Percentiles rank a stretch among this genome's conserved stretches.
These are phyloP conservation scores for Oligia fasciuncula DNA, from an alignment of 2,888 invertebrate genomes.

Conservation along the genomic window DNA sequence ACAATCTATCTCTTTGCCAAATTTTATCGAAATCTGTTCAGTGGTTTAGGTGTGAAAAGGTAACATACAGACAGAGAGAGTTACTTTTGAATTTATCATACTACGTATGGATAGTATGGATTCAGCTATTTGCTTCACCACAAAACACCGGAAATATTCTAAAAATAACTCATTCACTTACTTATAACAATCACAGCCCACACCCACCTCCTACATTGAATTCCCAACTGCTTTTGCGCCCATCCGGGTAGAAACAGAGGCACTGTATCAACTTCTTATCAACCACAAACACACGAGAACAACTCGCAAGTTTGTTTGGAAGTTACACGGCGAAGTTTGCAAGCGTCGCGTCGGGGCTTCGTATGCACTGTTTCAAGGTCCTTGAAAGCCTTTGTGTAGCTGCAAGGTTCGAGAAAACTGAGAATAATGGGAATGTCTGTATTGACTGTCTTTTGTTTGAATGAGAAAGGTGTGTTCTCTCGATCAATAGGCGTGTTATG, in stretches of 20 bases:
- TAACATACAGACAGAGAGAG: too few species aligned
- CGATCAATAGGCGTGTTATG: neutral
- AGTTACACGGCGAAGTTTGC: slow-evolving; percentile 43
- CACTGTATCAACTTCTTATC: slow-evolving; percentile 60
- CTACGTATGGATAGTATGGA: neutral
- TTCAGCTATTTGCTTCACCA: neutral
- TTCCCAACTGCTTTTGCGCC: slow-evolving; percentile 44
- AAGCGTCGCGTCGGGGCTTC: slow-evolving; percentile 24
- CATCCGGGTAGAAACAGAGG: slow-evolving; percentile 40
- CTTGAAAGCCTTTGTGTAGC: slow-evolving; percentile 28
- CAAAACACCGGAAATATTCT: neutral
- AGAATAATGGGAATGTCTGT: slow-evolving; percentile 26
- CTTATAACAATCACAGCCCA: neutral
- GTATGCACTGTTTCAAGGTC: slow-evolving; percentile 59
- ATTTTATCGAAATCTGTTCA: too few species aligned
- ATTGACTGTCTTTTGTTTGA: slow-evolving; percentile 17
- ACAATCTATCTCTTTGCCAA: too few species aligned
- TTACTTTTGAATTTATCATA: too few species aligned
- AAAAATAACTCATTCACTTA: neutral
- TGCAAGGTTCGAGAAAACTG: slow-evolving; percentile 20
- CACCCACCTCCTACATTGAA: slow-evolving; percentile 19
- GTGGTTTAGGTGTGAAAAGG: too few species aligned
- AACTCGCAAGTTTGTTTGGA: slow-evolving; percentile 46
- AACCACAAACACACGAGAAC: slow-evolving; percentile 51
- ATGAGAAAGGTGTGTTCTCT: slow-evolving; percentile 10